Evolutionary conservation across 1,140 invertebrate species (phyloP), one percentile per base, ranked within the genome.

Genomic region (Fopius arisanus): DNA sequence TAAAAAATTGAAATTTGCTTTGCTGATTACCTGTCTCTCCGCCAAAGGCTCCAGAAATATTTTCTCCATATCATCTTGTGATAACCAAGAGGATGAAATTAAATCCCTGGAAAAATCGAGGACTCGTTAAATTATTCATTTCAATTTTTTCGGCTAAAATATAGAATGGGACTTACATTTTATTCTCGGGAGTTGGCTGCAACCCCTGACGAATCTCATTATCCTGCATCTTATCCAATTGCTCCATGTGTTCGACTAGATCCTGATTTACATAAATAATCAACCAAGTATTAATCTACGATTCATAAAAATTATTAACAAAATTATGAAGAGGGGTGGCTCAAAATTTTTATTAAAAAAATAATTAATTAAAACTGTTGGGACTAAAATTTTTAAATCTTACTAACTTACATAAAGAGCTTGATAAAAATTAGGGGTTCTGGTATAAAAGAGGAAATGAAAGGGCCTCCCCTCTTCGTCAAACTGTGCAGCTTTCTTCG

Each of bases 391-490:
- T n/a, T n/a, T n/a, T n/a, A n/a, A n/a, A n/a, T n/a, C n/a, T n/a
- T n/a, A n/a, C n/a, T n/a, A n/a, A 80, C 85, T 90, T 87, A 97
- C 96, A 90, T 95, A 92, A 77, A 97, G 84, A n/a, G 92, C 72
- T 81, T 94, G 89, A 82, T 94, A 96, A 84, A 92, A 98, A 83
- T 96, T 94, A 4, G 95, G 92, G 82, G 91, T 93, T 51, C 90
- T 90, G 0, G 97, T 98, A 81, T 98, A 99, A 88, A 97, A 98
- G 71, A 98, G 87, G 65, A 90, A 92, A 88, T 98, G 94, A 86
- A 92, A 92, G 3, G 97, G 97, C 81, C 96, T 89, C 0, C 97
- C 97, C 77, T 90, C 90, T 79, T 92, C 89, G 88, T 97, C 96
- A 90, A 98, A 98, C 86, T 97, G 92, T 14, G 96, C 96, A 68